A percentile compares a stretch with the other conserved stretches of the same genome.
These are phyloP conservation scores for Percopsis transmontana DNA, from an alignment of 2,113 vertebrate genomes.

Conservation along the genomic window DNA sequence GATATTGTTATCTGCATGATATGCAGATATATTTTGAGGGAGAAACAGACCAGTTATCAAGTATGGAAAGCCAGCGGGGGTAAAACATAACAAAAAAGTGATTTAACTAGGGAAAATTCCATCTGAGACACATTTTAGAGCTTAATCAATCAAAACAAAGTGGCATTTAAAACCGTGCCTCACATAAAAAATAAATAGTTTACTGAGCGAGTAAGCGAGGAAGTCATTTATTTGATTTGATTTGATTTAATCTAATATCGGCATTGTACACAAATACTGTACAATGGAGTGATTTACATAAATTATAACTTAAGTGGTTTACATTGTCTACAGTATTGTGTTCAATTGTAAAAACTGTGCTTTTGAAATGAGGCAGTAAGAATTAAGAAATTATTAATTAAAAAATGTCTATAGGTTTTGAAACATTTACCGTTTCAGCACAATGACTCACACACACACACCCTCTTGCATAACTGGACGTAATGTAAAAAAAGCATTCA, in stretches of 20 bases:
- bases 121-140: conserved; percentile 17
- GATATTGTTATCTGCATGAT: no score
- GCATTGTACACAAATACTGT: conserved; percentile 1
- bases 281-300: conserved; percentile 1
- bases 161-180: conserved; percentile 20
- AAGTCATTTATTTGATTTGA: no score
- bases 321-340: not conserved
- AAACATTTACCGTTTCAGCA: conserved; percentile 26
- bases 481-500: not conserved
- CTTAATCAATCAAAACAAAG: conserved; percentile 45
- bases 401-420: conserved; percentile 30
- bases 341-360: not conserved
- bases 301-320: not conserved
- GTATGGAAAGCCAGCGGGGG: conserved; percentile 27
- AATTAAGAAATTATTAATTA: not conserved
- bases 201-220: conserved; percentile 10
- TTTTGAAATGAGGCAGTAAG: not conserved
- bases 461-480: conserved; percentile 35
- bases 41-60: not conserved
- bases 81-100: conserved; percentile 38
- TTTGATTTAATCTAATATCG: conserved; percentile 6
- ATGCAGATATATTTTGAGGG: not conserved
- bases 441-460: not conserved
- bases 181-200: conserved; percentile 24
- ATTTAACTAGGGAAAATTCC: conserved; percentile 10